Conservation (phyloP, 2,888 invertebrate genomes). For the Eremobia ochroleuca region DNA sequence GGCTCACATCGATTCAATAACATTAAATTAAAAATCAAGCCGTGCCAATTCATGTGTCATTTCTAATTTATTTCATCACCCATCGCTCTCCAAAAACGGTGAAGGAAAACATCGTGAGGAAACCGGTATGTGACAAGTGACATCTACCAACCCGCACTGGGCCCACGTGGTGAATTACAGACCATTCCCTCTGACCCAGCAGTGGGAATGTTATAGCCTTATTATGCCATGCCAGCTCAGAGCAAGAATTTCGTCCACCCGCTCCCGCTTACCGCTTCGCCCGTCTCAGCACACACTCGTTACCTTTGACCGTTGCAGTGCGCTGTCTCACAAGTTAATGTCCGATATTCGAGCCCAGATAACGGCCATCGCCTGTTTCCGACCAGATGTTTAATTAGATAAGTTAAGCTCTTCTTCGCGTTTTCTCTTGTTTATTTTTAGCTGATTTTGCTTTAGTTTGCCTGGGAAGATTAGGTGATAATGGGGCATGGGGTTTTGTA, state of each 20-base stretch:
- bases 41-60: too few relatives aligned
- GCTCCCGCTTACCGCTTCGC: conserved; percentile 69
- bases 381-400: conserved; percentile 84
- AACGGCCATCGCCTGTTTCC: conserved; percentile 78
- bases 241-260: neutral
- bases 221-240: too few relatives aligned
- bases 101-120: too few relatives aligned
- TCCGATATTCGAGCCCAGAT: conserved; percentile 80
- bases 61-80: too few relatives aligned
- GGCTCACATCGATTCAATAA: too few relatives aligned
- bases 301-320: conserved; percentile 81
- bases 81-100: too few relatives aligned
- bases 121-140: too few relatives aligned
- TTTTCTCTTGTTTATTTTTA: conserved; percentile 60
- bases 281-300: conserved; percentile 53
- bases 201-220: too few relatives aligned
- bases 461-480: conserved; percentile 26
- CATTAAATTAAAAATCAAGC: too few relatives aligned
- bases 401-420: conserved; percentile 68
- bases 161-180: too few relatives aligned
- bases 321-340: conserved; percentile 78
- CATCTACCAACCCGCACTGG: too few relatives aligned
- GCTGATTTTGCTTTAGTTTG: conserved; percentile 54
- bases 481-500: neutral
- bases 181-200: too few relatives aligned